Evolutionary conservation across 37 sponge, comb jelly and placozoan genomes (phyloP).

Genomic region (Halisarca cf. caerulea): DNA sequence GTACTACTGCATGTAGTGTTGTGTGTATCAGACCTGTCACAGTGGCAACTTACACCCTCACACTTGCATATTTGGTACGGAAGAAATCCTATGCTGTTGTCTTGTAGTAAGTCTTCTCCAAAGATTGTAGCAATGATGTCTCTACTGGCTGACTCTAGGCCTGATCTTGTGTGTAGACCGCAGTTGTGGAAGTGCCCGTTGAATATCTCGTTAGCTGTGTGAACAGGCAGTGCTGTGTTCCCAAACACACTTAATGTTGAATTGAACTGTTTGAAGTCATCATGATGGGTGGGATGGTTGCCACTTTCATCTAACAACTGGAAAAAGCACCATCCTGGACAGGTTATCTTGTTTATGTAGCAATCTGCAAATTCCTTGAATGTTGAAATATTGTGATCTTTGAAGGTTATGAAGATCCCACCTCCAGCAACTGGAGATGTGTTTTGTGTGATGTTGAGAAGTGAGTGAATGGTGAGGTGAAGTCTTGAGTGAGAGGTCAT

Average conservation of each 20-base stretch:
- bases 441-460: not conserved
- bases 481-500: not conserved
- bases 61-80: not conserved
- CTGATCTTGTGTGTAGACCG: not conserved
- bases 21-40: not conserved
- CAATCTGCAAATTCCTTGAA: not conserved
- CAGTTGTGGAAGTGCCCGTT: not conserved
- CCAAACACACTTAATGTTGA: not conserved
- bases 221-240: not conserved
- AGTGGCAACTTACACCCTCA: not conserved
- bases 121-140: not conserved
- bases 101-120: not conserved
- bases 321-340: constrained; percentile 14
- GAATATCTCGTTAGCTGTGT: not conserved
- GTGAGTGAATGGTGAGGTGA: not conserved
- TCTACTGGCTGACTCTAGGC: not conserved
- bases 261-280: not conserved
- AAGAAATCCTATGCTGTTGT: not conserved
- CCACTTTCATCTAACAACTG: not conserved
- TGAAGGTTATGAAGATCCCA: not conserved
- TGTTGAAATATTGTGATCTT: not conserved
- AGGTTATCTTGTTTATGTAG: not conserved
- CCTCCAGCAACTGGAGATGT: not conserved
- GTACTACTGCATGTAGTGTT: no score
- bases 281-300: not conserved